These are phyloP conservation scores for Caiman crocodilus DNA, from an alignment of 2,797 vertebrate genomes.

Conservation along the genomic window DNA sequence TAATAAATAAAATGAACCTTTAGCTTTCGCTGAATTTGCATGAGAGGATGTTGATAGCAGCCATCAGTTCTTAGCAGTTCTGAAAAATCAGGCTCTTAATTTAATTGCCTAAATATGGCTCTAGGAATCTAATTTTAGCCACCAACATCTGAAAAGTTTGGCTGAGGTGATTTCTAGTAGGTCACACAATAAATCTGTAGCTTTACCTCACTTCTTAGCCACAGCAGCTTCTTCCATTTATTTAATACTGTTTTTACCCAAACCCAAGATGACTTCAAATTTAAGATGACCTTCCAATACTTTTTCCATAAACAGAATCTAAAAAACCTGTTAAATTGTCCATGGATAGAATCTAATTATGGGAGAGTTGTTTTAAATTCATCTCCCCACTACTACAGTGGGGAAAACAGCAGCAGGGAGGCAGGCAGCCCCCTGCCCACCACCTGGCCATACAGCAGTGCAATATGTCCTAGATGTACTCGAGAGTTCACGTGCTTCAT, in stretches of 20 bases:
- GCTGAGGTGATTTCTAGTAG: neutral
- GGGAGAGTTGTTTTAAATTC: no score
- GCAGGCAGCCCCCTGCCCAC: no score
- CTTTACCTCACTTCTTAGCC: neutral
- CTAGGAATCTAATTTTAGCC: constrained; percentile 27
- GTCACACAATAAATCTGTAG: constrained; percentile 3
- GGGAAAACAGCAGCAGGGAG: no score
- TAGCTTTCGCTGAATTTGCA: neutral
- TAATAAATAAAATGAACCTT: neutral
- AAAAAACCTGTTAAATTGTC: no score
- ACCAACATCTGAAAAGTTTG: neutral
- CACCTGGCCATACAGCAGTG: no score
- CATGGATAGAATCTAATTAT: no score
- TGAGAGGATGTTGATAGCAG: neutral
- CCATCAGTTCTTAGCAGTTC: neutral
- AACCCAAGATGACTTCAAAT: no score
- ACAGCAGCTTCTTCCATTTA: neutral
- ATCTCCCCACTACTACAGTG: no score
- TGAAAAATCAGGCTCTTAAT: neutral
- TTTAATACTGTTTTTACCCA: neutral
- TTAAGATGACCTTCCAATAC: no score
- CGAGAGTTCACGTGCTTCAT: no score
- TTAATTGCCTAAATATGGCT: neutral
- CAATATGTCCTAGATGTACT: no score
- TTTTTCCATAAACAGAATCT: no score